Conservation (phyloP, 1,140 invertebrate genomes). For the Aphis gossypii region DNA sequence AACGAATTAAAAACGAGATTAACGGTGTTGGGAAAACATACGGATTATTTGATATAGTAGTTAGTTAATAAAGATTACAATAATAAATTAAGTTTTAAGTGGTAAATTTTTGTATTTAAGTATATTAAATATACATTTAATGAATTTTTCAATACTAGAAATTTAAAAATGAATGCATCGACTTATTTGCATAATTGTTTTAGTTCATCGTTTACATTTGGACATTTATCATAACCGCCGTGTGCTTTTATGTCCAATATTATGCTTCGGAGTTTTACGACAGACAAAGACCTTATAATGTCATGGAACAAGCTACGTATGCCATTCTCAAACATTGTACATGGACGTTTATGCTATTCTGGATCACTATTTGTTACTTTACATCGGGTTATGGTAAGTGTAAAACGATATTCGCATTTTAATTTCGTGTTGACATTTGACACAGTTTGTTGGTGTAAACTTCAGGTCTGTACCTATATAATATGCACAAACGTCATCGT, state of each 20-base stretch:
- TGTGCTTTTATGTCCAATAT: neutral
- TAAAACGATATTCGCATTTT: neutral
- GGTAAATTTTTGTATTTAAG: neutral
- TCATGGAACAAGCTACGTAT: neutral
- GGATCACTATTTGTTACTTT: neutral
- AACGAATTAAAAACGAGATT: too few species aligned
- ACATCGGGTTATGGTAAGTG: neutral
- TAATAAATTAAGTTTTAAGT: too few species aligned
- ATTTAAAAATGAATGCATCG: too few species aligned
- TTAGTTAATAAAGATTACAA: too few species aligned
- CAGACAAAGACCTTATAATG: neutral
- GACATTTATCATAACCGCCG: neutral
- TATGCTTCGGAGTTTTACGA: constrained; percentile 7
- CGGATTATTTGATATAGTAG: too few species aligned
- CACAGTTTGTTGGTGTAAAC: too few species aligned
- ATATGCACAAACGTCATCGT: too few species aligned
- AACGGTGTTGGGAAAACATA: too few species aligned
- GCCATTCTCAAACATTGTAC: neutral
- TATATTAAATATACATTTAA: neutral
- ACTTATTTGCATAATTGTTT: neutral
- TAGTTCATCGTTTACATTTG: neutral
- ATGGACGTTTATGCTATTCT: neutral
- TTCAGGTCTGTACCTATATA: too few species aligned
- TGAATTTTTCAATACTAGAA: neutral
- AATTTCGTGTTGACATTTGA: neutral